These are phyloP conservation scores for Hirtodrosophila confusa DNA, from an alignment of 2,888 invertebrate genomes.

Conservation along the genomic window DNA sequence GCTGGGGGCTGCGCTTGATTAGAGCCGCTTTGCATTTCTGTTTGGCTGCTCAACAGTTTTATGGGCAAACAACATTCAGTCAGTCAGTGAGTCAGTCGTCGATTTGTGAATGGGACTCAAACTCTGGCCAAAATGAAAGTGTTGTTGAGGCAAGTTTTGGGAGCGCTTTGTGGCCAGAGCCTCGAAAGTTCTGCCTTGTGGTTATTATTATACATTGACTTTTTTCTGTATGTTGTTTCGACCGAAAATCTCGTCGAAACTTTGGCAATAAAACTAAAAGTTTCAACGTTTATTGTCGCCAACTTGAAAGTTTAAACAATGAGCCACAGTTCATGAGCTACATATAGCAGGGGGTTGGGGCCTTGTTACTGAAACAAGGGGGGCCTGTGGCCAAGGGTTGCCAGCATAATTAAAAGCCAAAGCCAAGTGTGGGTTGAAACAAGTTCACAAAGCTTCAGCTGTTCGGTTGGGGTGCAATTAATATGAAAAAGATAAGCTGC, in stretches of 20 bases:
- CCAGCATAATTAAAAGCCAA: conserved; percentile 69
- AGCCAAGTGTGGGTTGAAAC: conserved; percentile 48
- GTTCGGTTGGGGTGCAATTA: conserved; percentile 45
- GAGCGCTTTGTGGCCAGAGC: conserved; percentile 39
- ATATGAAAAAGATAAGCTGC: conserved; percentile 60
- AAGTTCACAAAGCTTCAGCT: conserved; percentile 51
- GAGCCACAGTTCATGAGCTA: conserved; percentile 74
- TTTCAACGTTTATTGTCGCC: conserved; percentile 77
- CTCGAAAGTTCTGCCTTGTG: conserved; percentile 64
- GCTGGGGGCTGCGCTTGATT: conserved; percentile 50
- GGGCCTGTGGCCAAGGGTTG: conserved; percentile 44
- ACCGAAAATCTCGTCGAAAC: conserved; percentile 76
- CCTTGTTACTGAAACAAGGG: conserved; percentile 19
- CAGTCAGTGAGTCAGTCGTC: conserved; percentile 34
- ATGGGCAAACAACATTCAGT: conserved; percentile 32
- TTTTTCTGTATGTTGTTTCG: conserved; percentile 58
- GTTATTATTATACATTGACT: conserved; percentile 76
- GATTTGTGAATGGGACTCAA: conserved; percentile 51
- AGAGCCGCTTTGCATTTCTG: conserved; percentile 61
- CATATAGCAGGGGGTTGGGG: conserved; percentile 46
- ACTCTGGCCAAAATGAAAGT: conserved; percentile 46
- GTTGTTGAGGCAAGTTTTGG: conserved; percentile 50
- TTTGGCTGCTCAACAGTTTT: conserved; percentile 56
- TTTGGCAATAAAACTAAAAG: conserved; percentile 77
- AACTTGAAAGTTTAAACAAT: conserved; percentile 77